These are phyloP conservation scores for Pelagia noctiluca DNA, from an alignment of 30 jellyfish, hydroid and myxozoan genomes.

Conservation along the genomic window DNA sequence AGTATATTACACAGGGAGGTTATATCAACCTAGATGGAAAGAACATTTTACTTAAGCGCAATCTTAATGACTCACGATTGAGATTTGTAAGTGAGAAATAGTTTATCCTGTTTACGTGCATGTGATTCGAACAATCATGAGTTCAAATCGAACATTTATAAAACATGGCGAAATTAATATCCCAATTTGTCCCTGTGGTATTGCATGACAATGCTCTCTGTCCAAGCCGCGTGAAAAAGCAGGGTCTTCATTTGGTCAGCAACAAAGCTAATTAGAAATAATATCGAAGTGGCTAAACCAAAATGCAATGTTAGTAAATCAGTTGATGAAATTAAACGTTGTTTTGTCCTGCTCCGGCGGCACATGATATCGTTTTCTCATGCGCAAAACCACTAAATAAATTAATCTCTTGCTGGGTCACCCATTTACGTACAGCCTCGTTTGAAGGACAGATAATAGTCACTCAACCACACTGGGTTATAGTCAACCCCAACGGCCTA, in stretches of 20 bases:
- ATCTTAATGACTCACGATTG: too few relatives aligned
- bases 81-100: too few relatives aligned
- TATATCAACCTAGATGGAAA: too few relatives aligned
- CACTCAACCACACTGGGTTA: background rate
- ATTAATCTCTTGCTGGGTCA: slow-evolving; percentile 73
- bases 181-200: slow-evolving; percentile 12
- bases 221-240: background rate
- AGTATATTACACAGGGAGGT: too few relatives aligned
- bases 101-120: too few relatives aligned
- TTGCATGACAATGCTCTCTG: background rate
- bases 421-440: slow-evolving; percentile 15
- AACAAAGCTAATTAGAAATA: background rate
- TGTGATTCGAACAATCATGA: too few relatives aligned
- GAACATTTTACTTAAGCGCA: too few relatives aligned
- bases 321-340: slow-evolving; percentile 38
- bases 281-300: slow-evolving; percentile 2
- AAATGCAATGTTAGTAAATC: slow-evolving; percentile 66
- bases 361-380: slow-evolving; percentile 53
- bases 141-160: too few relatives aligned
- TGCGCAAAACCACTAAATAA: slow-evolving; percentile 67
- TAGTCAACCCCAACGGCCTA: too few relatives aligned
- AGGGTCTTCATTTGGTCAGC: background rate
- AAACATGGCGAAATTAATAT: background rate
- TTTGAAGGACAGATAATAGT: too few relatives aligned
- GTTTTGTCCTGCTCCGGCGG: slow-evolving; percentile 71